Percentiles rank a stretch among this genome's conserved stretches.
Conservation (phyloP, 2,797 vertebrate genomes). For the Acanthurus leucopareius region DNA sequence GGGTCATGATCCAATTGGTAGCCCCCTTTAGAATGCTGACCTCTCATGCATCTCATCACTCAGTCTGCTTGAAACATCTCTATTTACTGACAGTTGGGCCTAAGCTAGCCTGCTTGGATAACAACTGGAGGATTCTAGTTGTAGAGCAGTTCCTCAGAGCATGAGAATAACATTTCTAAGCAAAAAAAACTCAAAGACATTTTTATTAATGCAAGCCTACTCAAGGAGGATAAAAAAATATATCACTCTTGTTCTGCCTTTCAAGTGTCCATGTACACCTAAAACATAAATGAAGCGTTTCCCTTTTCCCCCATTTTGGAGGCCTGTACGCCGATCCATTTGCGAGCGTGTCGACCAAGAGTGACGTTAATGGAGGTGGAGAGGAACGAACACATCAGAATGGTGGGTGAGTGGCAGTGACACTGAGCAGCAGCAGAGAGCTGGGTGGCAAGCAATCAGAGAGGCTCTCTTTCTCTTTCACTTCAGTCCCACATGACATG, state of each 20-base stretch:
- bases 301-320: constrained; percentile 54
- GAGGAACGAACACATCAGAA: constrained; percentile 78
- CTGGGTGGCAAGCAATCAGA: constrained; percentile 74
- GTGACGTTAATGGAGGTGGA: constrained; percentile 81
- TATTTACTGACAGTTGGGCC: constrained; percentile 65
- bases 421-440: constrained; percentile 82
- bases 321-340: constrained; percentile 74
- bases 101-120: constrained; percentile 48
- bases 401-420: constrained; percentile 83
- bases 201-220: constrained; percentile 65
- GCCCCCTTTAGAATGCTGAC: constrained; percentile 83
- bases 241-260: constrained; percentile 76
- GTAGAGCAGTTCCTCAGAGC: constrained; percentile 28
- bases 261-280: constrained; percentile 79
- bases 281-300: constrained; percentile 84
- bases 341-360: constrained; percentile 75
- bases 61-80: constrained; percentile 76
- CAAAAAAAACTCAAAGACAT: constrained; percentile 45
- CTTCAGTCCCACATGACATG: constrained; percentile 78
- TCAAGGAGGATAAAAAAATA: constrained; percentile 50
- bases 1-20: constrained; percentile 86
- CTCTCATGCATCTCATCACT: constrained; percentile 76
- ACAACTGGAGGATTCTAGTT: constrained; percentile 57
- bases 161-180: constrained; percentile 47
- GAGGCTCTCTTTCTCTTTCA: constrained; percentile 74